Conservation (phyloP, 2,888 invertebrate species). For the Drosophila diplacantha region DNA sequence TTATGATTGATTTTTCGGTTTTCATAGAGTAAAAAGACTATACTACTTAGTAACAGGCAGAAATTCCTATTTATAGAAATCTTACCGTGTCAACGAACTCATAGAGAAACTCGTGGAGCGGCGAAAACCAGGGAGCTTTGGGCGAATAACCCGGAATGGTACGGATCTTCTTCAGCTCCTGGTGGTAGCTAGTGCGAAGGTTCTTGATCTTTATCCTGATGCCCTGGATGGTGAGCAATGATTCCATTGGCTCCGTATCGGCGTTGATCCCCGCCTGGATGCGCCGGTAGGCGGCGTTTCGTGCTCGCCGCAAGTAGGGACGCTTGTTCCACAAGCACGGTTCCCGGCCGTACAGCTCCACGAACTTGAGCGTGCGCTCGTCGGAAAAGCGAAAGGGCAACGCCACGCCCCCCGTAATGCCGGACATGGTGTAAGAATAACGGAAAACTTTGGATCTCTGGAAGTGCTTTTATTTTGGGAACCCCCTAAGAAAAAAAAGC, state of each 20-base stretch:
- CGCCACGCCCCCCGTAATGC: neutral
- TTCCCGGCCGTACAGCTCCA: slow-evolving; percentile 57
- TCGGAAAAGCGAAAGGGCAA: slow-evolving; percentile 56
- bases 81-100: slow-evolving; percentile 50
- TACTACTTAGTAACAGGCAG: too few relatives aligned
- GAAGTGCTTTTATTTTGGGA: neutral
- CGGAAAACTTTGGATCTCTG: neutral
- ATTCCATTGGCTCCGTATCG: slow-evolving; percentile 26
- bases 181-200: slow-evolving; percentile 50
- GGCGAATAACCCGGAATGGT: slow-evolving; percentile 44
- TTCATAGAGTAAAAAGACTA: too few relatives aligned
- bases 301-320: slow-evolving; percentile 35
- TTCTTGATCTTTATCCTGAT: slow-evolving; percentile 61
- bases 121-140: slow-evolving; percentile 51
- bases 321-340: slow-evolving; percentile 57
- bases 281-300: slow-evolving; percentile 50
- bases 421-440: neutral
- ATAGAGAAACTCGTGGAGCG: slow-evolving; percentile 49
- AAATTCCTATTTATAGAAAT: neutral
- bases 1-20: neutral
- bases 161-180: slow-evolving; percentile 55
- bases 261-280: slow-evolving; percentile 56
- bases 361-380: slow-evolving; percentile 54
- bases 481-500: slow-evolving; percentile 17
- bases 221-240: slow-evolving; percentile 33